A percentile compares a stretch with the other conserved stretches of the same genome.
These are phyloP conservation scores for Zaprionus kolodkinae DNA, from an alignment of 1,140 invertebrate species.

Conservation along the genomic window DNA sequence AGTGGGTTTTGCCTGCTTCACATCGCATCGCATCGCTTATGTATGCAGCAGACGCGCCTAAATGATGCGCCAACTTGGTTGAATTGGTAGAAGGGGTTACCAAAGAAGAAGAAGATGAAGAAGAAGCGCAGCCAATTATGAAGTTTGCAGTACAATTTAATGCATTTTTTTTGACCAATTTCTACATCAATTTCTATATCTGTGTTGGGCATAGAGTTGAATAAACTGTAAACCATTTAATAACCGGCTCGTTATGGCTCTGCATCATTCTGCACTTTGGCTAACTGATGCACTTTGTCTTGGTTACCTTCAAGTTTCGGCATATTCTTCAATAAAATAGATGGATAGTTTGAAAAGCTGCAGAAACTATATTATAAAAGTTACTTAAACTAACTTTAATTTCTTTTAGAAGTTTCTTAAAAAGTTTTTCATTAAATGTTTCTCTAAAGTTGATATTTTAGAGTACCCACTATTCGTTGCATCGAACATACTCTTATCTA, in stretches of 20 bases:
- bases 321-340: background rate
- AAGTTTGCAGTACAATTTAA: conserved; percentile 8
- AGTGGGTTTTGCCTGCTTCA: conserved; percentile 37
- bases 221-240: conserved; percentile 28
- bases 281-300: background rate
- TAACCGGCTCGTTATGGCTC: background rate
- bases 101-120: background rate
- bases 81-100: too few species aligned
- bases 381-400: background rate
- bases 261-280: background rate
- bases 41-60: conserved; percentile 34
- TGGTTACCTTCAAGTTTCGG: background rate
- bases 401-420: background rate
- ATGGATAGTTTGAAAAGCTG: background rate
- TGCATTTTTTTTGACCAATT: background rate
- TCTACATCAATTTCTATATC: background rate
- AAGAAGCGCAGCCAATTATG: background rate
- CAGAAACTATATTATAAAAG: background rate
- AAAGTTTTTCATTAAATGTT: background rate
- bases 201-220: conserved; percentile 23
- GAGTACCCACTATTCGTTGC: conserved; percentile 14
- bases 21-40: conserved; percentile 14
- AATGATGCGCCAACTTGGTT: conserved; percentile 3
- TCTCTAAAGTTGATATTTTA: background rate
- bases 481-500: background rate